phyloP scores from a whole-genome alignment of 2,888 invertebrate species.

The Agelastica alni region DNA sequence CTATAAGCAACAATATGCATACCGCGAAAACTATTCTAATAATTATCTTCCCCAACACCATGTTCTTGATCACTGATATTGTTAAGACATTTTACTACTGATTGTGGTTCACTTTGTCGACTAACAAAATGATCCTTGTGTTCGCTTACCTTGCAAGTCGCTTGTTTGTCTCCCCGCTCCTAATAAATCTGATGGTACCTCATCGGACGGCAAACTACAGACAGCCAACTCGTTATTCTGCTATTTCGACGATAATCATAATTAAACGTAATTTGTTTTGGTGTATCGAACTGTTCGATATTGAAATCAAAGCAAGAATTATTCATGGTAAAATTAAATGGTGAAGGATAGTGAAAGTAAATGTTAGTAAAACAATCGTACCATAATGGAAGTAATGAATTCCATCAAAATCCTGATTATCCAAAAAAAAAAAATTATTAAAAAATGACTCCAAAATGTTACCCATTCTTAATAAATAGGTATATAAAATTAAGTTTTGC shows the following conservation, averaged over 20 bases:
- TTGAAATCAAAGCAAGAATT: neutral
- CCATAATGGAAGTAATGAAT: conserved; percentile 16
- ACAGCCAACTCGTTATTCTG: neutral
- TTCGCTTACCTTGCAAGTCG: conserved; percentile 45
- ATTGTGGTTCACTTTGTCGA: conserved; percentile 32
- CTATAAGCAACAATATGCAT: conserved; percentile 61
- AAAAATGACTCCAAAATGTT: no score
- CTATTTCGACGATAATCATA: no score
- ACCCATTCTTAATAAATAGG: no score
- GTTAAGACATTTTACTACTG: conserved; percentile 35
- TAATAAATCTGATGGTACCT: neutral
- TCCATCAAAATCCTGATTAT: no score
- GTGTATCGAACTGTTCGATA: neutral
- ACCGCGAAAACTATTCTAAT: conserved; percentile 61
- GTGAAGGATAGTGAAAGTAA: conserved; percentile 42
- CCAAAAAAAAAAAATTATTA: no score
- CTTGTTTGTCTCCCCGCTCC: conserved; percentile 38
- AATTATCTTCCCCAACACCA: conserved; percentile 52
- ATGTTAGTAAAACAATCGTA: conserved; percentile 22
- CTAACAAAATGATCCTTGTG: conserved; percentile 30
- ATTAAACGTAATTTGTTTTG: no score
- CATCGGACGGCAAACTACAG: neutral
- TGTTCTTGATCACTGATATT: conserved; percentile 32
- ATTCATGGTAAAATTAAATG: neutral
- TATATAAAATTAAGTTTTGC: no score